Evolutionary conservation across 2,113 vertebrate species (phyloP), one percentile per base, ranked within the genome.

Genomic region (Crotophaga sulcirostris): DNA sequence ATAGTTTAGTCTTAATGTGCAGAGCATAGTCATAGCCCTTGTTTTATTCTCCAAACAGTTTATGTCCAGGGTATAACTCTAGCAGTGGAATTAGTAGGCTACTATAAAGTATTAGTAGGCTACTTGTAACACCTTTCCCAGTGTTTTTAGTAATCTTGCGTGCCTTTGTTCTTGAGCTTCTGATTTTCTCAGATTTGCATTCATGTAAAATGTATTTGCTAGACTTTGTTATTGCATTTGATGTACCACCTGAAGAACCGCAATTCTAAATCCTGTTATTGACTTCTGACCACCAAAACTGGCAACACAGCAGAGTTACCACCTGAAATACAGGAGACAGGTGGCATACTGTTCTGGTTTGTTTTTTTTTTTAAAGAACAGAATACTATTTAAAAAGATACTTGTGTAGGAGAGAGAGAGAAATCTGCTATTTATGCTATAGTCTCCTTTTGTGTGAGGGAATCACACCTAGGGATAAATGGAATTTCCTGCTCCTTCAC

Each of bases 241-340:
- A 52, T 49, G 45, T 91, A 42, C n/a, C 45, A 34, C 59, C 42
- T 13, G 20, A 95, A n/a, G 40, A n/a, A 44, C 3, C 88, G 21
- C 36, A 66, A 13, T 82, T 94, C 49, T 73, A 49, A 90, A 75
- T 19, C 16, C 34, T 75, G 5, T 47, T 40, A 13, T 13, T 83
- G 76, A 44, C 36, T 64, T 42, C 6, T 44, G 23, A 24, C 59
- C 19, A 75, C 54, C 31, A 40, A 5, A 91, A 66, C 44, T 45
- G n/a, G 60, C 17, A 93, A 62, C 33, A 45, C 11, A 47, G 38
- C 45, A 42, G 31, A 75, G 29, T 58, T 82, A 54, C 19, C 13
- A 16, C 31, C 31, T 0, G 0, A 80, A 62, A 45, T 21, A 73
- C 10, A 38, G 12, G 8, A 68, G 28, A 38, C 18, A 38, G n/a